Evolutionary conservation across 2,888 invertebrate genomes (phyloP).

Genomic region (Heteropelma amictum): DNA sequence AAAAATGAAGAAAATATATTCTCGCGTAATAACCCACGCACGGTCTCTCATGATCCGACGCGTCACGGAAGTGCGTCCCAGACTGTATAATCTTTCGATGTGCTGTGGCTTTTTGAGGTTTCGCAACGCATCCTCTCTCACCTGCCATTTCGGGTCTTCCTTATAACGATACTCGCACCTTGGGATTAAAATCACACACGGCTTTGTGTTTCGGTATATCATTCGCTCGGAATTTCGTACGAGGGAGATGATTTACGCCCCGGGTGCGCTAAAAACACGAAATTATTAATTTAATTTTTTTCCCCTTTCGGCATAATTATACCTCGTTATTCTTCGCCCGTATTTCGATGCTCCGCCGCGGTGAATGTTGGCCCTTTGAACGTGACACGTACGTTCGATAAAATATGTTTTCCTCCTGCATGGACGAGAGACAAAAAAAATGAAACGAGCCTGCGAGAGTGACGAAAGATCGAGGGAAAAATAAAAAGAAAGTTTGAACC

Average conservation of each 20-base stretch:
- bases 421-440: too few relatives aligned
- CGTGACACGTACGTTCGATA: not conserved
- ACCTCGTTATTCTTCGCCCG: too few relatives aligned
- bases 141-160: constrained; percentile 35
- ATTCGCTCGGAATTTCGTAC: not conserved
- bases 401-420: not conserved
- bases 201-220: not conserved
- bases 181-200: not conserved
- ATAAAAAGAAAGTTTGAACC: constrained; percentile 33
- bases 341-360: too few relatives aligned
- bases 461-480: constrained; percentile 15
- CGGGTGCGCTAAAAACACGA: too few relatives aligned
- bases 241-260: not conserved
- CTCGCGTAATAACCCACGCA: too few relatives aligned
- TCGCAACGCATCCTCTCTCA: constrained; percentile 43
- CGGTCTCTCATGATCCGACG: too few relatives aligned
- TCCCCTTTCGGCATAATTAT: too few relatives aligned
- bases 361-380: too few relatives aligned
- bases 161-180: constrained; percentile 44
- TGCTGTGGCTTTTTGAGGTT: constrained; percentile 26
- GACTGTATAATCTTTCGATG: constrained; percentile 42
- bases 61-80: constrained; percentile 15
- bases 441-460: too few relatives aligned
- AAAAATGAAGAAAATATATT: too few relatives aligned
- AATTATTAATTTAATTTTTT: too few relatives aligned